Percentiles rank a stretch among this genome's conserved stretches.
Conservation (phyloP, 2,797 vertebrate species). For the Glyptemys insculpta region DNA sequence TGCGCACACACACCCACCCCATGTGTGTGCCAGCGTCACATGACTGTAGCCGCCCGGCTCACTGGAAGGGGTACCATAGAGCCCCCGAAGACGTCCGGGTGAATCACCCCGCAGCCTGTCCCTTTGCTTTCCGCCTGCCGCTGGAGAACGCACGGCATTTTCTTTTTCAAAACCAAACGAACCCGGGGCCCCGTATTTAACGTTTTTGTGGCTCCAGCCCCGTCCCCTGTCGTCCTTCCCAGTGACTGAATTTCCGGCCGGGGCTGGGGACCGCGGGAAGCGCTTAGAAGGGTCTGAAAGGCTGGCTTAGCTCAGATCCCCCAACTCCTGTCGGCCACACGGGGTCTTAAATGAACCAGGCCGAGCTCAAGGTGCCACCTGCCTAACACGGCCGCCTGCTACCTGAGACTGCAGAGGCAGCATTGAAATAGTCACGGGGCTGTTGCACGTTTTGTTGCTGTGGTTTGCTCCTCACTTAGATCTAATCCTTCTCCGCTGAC, state of each 20-base stretch:
- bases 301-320: background rate
- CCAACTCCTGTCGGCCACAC: too few relatives aligned
- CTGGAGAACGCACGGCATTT: too few relatives aligned
- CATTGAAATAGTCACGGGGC: background rate
- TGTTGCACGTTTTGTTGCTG: too few relatives aligned
- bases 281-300: background rate
- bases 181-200: background rate
- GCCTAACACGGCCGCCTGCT: too few relatives aligned
- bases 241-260: background rate
- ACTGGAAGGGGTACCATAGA: too few relatives aligned
- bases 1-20: rapidly evolving
- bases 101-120: too few relatives aligned
- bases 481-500: too few relatives aligned
- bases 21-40: too few relatives aligned
- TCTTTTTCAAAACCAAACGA: background rate
- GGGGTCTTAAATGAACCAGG: background rate
- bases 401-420: background rate
- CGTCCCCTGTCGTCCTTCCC: background rate
- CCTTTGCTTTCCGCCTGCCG: background rate
- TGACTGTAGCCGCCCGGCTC: background rate
- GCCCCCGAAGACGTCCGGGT: too few relatives aligned
- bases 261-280: too few relatives aligned
- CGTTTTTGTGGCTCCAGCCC: background rate
- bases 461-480: background rate
- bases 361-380: too few relatives aligned